A percentile compares a stretch with the other conserved stretches of the same genome.
phyloP scores from a whole-genome alignment of 2,797 vertebrate species.

The Anableps anableps region DNA sequence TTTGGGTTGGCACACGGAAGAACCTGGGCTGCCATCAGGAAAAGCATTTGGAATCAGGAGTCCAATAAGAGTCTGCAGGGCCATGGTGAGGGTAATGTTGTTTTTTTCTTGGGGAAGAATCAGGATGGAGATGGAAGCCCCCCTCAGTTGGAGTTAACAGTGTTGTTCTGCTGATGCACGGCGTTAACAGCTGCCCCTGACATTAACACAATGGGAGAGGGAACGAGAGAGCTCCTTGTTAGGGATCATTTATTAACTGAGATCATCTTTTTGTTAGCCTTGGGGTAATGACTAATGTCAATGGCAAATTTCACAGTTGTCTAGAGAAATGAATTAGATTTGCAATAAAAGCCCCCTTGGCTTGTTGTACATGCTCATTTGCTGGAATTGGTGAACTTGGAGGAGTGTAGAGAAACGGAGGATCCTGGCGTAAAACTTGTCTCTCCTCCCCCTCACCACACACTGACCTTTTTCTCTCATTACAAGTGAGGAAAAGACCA shows the following conservation, averaged over 20 bases:
- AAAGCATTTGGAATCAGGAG: constrained; percentile 81
- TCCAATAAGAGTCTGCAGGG: constrained; percentile 89
- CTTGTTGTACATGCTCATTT: constrained; percentile 96
- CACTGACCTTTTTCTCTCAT: constrained; percentile 93
- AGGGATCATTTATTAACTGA: constrained; percentile 99
- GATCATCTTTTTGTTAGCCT: constrained; percentile 97
- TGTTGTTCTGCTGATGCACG: constrained; percentile 66
- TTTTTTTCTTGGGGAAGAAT: neutral
- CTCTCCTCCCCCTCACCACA: constrained; percentile 75
- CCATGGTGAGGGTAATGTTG: constrained; percentile 39
- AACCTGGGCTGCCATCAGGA: constrained; percentile 82
- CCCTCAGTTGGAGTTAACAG: constrained; percentile 55
- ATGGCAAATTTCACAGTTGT: constrained; percentile 99
- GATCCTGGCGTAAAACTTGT: constrained; percentile 87
- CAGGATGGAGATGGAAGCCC: constrained; percentile 52
- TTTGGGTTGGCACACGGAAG: constrained; percentile 80
- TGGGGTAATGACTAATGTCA: constrained; percentile 99
- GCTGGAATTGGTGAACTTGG: constrained; percentile 91
- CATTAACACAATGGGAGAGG: constrained; percentile 85
- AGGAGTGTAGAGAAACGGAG: constrained; percentile 90
- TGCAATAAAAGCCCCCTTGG: constrained; percentile 95
- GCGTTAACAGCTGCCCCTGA: constrained; percentile 90
- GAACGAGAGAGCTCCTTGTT: constrained; percentile 86
- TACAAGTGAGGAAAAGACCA: constrained; percentile 67
- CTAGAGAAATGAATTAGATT: constrained; percentile 99